Base-by-base conservation (phyloP, 2,113 vertebrate species). In the Cepphus grylle region DNA sequence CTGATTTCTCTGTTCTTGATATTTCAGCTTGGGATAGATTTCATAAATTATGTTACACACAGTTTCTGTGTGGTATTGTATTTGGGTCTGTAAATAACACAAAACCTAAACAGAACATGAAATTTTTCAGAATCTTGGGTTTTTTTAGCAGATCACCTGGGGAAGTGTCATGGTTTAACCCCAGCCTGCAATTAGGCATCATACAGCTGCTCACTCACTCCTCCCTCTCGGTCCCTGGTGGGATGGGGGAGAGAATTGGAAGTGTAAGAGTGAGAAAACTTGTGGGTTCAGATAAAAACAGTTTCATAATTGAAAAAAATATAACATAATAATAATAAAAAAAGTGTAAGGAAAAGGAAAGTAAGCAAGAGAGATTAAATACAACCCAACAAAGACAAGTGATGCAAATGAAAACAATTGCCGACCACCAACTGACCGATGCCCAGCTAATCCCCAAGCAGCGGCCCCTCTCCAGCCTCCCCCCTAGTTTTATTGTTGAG, bases 211-310 rank as follows among this genome's bases (percentile, higher is more conserved):
- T n/a, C 12, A 7, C 21, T 47, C 1, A 1, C 11, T 66, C 58
- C 6, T 49, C n/a, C 32, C 30, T 34, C 43, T 26, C 5, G 3
- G 6, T 8, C 17, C 19, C 4, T 6, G 3, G 6, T 32, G 12
- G 11, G 20, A 38, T 6, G 4, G 6, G 18, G 12, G 11, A n/a
- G 32, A 89, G 10, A 32, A 55, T 0, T 27, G 26, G n/a, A 77
- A 85, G 30, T 42, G 11, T 42, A 42, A 42, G 40, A 77, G 30
- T 32, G 40, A 66, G 63, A 45, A 34, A 32, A 45, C 42, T 45
- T 45, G 42, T 45, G 63, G 29, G 30, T 34, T 45, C 42, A 66
- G 42, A 43, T 66, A 32, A 45, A 65, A 66, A 22, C 40, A 66
- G 40, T 43, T 66, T 66, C 43, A 32, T 42, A 43, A 43, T 15